Conservation (phyloP, 2,113 vertebrate species). For the Mionectes macconnelli region DNA sequence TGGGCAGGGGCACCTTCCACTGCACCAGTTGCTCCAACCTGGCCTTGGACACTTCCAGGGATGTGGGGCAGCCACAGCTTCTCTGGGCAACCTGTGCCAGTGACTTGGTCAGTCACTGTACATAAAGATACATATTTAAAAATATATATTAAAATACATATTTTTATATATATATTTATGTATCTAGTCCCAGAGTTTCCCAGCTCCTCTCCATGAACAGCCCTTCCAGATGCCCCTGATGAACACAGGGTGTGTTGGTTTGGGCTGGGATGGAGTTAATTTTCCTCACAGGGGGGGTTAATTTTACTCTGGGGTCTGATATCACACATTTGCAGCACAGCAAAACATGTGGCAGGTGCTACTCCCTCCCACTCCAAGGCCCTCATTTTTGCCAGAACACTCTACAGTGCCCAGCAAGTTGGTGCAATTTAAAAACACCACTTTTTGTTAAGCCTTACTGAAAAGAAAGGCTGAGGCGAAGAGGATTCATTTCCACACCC, state of each 20-base stretch:
- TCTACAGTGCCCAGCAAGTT: background rate
- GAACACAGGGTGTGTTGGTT: background rate
- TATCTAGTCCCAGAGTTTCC: background rate
- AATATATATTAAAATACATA: background rate
- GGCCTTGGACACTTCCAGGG: background rate
- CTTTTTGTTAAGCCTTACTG: background rate
- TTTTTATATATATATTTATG: background rate
- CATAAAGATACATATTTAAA: background rate
- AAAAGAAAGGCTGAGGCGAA: background rate
- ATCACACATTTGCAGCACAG: background rate
- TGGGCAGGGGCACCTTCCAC: background rate
- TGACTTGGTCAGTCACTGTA: background rate
- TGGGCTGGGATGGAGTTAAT: background rate
- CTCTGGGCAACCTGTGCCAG: background rate
- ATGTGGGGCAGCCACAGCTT: background rate
- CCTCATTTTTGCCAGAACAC: background rate
- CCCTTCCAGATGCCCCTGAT: background rate
- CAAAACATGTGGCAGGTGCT: rapidly evolving
- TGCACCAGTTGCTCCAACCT: background rate
- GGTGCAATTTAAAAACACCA: background rate
- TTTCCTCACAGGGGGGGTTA: background rate
- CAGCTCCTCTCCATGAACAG: background rate
- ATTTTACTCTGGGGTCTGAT: background rate
- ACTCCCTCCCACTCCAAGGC: background rate
- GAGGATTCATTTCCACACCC: background rate